phyloP scores from a whole-genome alignment of 2,113 vertebrate species.

The Recurvirostra avosetta region DNA sequence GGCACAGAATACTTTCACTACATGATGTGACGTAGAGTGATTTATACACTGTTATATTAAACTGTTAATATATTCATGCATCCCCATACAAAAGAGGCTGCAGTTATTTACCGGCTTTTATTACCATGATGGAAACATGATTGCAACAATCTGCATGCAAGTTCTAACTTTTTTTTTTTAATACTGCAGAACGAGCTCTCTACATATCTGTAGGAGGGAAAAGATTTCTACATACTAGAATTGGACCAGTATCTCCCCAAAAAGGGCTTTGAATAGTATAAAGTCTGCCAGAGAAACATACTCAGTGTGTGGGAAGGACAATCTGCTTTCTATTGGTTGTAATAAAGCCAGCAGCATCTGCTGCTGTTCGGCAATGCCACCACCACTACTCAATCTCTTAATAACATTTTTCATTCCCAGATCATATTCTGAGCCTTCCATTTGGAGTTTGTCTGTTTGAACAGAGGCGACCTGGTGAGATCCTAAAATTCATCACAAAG shows the following conservation, averaged over 20 bases:
- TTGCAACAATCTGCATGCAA: background rate
- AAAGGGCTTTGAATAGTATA: background rate
- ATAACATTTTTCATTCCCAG: background rate
- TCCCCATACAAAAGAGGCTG: background rate
- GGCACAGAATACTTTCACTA: background rate
- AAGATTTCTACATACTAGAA: background rate
- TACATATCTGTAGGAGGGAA: background rate
- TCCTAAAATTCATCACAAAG: background rate
- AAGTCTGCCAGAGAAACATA: background rate
- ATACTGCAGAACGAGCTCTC: background rate
- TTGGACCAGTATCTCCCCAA: background rate
- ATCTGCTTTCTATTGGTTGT: constrained; percentile 24
- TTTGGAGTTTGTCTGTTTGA: background rate
- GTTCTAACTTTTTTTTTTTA: background rate
- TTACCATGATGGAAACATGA: background rate
- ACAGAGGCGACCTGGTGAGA: accelerated
- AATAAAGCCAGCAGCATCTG: constrained; percentile 39
- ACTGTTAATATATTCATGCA: background rate
- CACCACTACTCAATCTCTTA: background rate
- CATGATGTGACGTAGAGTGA: background rate
- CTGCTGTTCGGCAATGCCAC: background rate
- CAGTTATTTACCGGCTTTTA: background rate
- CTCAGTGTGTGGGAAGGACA: constrained; percentile 23
- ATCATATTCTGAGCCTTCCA: background rate
- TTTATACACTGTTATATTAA: background rate